Evolutionary conservation across 1,140 invertebrate genomes (phyloP).

Genomic region (Eriocheir sinensis): DNA sequence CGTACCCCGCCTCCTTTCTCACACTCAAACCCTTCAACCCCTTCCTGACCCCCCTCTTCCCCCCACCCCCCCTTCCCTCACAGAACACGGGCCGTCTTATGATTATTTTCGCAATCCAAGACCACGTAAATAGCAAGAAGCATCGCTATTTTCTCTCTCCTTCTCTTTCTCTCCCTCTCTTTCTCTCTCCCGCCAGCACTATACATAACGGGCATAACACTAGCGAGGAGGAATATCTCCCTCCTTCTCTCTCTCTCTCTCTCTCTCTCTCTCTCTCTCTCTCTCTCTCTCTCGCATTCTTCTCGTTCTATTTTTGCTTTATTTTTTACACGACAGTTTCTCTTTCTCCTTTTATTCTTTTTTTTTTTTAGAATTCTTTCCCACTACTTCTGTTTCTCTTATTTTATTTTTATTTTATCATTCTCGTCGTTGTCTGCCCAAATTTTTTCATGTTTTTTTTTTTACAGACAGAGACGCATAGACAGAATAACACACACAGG

Average conservation of each 20-base stretch:
- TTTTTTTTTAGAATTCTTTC: background rate
- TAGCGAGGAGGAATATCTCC: background rate
- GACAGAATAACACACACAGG: no score
- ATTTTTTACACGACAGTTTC: background rate
- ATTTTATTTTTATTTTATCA: background rate
- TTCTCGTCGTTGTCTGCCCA: background rate
- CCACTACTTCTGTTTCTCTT: background rate
- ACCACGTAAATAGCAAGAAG: conserved; percentile 51
- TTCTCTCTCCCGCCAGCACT: background rate
- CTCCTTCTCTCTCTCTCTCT: background rate
- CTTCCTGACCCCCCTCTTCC: background rate
- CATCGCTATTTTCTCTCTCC: conserved; percentile 47
- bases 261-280: background rate
- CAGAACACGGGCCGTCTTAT: background rate
- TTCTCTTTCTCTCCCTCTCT: background rate
- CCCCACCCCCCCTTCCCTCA: background rate
- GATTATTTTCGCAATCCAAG: conserved; percentile 54
- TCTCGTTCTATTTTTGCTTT: background rate
- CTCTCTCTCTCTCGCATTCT: background rate
- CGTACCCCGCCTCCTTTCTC: background rate
- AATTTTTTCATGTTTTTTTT: background rate
- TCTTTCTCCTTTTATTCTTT: background rate
- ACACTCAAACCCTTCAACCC: background rate
- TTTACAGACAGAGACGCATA: background rate
- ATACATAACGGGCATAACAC: conserved; percentile 59